Base-by-base conservation (phyloP, 2,888 invertebrate species). In the Homarus gammarus region DNA sequence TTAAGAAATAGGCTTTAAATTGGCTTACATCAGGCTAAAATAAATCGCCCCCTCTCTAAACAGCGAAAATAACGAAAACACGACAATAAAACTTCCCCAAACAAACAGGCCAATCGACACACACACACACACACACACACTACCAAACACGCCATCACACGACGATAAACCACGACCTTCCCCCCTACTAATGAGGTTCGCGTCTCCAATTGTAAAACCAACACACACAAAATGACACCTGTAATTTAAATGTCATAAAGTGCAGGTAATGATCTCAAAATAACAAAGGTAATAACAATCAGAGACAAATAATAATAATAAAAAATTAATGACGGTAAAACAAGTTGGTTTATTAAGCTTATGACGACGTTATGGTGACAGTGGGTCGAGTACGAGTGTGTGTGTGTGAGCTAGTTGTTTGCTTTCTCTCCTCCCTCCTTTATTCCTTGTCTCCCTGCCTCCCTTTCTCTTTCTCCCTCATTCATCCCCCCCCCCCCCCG, bases 171-270 rank as follows among this genome's bases (percentile, higher is more conserved):
- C 27, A n/a, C n/a, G n/a, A n/a, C n/a, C n/a, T n/a, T n/a, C n/a
- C n/a, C n/a, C n/a, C n/a, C 12, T 15, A 27, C 18, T 64, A 64
- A 64, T 64, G 64, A 64, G 64, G 27, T 64, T 64, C 64, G 31
- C 6, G 44, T n/a, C 56, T 12, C 64, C 8, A 64, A 27, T n/a
- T 27, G 64, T n/a, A 61, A 61, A 79, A 61, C 61, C 79, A 79
- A 61, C 79, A 79, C n/a, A 12, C 36, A 36, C 56, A 79, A n/a
- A 61, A 78, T n/a, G 44, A 56, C 56, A 61, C 79, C 33, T 79
- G 36, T 61, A 79, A 79, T 79, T 79, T 61, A 36, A 27, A 15
- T n/a, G 3, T 36, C 22, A 79, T 79, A 56, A 79, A 79, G 15
- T 64, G 33, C 22, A 3, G 27, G 38, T 79, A 79, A 79, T 61